Evolutionary conservation across 2,888 invertebrate species (phyloP).

Genomic region (Uropetala carovei): DNA sequence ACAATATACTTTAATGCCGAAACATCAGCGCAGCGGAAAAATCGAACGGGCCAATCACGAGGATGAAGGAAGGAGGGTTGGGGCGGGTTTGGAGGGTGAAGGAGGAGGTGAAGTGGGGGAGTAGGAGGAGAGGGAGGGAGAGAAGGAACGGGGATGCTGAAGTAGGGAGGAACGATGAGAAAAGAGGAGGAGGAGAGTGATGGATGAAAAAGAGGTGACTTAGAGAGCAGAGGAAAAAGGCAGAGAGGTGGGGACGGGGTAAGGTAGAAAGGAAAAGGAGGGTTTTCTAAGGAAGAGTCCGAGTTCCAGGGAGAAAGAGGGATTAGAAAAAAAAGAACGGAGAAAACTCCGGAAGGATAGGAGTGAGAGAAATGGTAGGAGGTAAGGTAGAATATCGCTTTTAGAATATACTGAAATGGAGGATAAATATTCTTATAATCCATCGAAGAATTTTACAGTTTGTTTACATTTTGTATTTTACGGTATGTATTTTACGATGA

Average conservation of each 20-base stretch:
- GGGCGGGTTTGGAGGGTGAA: not conserved
- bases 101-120: not conserved
- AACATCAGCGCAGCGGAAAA: not conserved
- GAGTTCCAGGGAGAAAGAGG: not conserved
- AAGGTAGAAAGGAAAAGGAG: not conserved
- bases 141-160: not conserved
- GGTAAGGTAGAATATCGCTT: no score
- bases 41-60: slow-evolving; percentile 49
- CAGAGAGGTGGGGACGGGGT: not conserved
- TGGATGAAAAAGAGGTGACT: not conserved
- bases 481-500: no score
- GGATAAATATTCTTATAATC: no score
- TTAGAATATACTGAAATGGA: not conserved
- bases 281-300: not conserved
- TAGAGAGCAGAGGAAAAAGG: not conserved
- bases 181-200: not conserved
- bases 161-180: not conserved
- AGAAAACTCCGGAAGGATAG: not conserved
- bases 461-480: no score
- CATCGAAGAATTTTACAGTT: no score
- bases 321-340: not conserved
- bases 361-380: not conserved
- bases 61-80: not conserved
- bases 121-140: not conserved
- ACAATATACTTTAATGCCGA: slow-evolving; percentile 51